Base-by-base conservation (phyloP, 1,140 invertebrate species). In the Formica selysi region DNA sequence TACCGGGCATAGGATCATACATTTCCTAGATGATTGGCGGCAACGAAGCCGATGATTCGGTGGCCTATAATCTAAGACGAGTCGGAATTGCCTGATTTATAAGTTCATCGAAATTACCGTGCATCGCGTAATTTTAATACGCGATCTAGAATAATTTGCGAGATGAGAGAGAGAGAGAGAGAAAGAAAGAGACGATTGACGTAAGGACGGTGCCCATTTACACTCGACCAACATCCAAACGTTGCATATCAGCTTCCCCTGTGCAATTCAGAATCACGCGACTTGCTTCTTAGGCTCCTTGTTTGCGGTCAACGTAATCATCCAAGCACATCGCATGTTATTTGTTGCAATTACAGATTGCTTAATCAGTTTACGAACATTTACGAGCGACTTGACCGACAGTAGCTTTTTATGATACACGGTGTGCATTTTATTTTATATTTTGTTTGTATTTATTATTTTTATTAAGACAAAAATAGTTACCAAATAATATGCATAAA, bases 1-100 rank as follows among this genome's bases (percentile, higher is more conserved):
- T 70, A 80, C 76, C 76, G n/a, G 38, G 54, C 38, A 22, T 29
- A 44, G 64, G 64, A 85, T 85, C 83, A 54, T 83, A 62, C 79
- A 73, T 74, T 74, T 83, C 79, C 68, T 54, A 83, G 68, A 74
- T 83, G 57, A 83, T 83, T 83, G 68, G 16, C 79, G 79, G 79
- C 29, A 74, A 36, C 68, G 36, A 41, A 74, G 54, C 36, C 68
- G 68, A 83, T 48, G 79, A 83, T 83, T 83, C 79, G 79, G 68
- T 70, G 79, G 57, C 29, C 68, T 83, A 62, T 83, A 83, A 83
- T 83, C 57, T 59, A 62, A 22, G 68, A 48, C 19, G 26, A 78
- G 54, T 48, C 68, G 68, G 79, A 81, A 83, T 74, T 16, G 68
- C 54, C 61, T 83, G 67, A 73, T 83, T 83, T 83, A 62, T 74